Conservation (phyloP, 2,888 invertebrate genomes). For the Dasysyrphus tricinctus region DNA sequence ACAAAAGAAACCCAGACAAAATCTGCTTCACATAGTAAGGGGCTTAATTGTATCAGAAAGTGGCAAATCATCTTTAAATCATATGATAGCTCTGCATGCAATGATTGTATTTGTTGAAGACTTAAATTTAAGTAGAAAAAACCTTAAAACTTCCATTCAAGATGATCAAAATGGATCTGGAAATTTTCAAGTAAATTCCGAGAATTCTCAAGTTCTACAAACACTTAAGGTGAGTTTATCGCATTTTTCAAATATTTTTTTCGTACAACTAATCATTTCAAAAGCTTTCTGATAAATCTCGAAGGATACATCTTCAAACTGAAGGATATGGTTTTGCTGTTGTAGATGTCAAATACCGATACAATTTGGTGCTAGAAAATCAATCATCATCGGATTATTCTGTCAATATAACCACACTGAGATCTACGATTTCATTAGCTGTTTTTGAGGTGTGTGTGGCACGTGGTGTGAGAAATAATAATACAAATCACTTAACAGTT, state of each 20-base stretch:
- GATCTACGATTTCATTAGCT: background rate
- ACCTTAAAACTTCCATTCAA: conserved; percentile 76
- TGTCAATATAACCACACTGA: conserved; percentile 15
- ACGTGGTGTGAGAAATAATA: background rate
- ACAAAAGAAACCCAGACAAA: conserved; percentile 78
- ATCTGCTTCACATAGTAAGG: conserved; percentile 85
- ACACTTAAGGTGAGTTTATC: conserved; percentile 86
- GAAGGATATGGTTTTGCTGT: conserved; percentile 47
- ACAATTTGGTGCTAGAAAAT: conserved; percentile 12
- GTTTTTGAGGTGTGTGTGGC: conserved; percentile 22
- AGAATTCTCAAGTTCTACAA: conserved; percentile 92
- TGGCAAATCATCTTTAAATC: background rate
- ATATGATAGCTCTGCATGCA: conserved; percentile 87
- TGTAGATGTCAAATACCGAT: conserved; percentile 33
- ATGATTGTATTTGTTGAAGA: conserved; percentile 85
- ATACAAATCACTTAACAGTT: background rate
- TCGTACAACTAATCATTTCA: background rate
- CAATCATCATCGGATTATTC: background rate
- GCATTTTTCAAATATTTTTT: background rate
- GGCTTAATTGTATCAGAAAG: conserved; percentile 87
- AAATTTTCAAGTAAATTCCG: conserved; percentile 87
- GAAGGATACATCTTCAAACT: conserved; percentile 13
- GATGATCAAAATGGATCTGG: conserved; percentile 79
- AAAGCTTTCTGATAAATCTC: conserved; percentile 7
- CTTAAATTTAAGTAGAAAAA: conserved; percentile 85